Percentiles rank a stretch among this genome's conserved stretches.
These are phyloP conservation scores for Lasiurus cinereus DNA, from an alignment of 2,113 vertebrate species.

Conservation along the genomic window DNA sequence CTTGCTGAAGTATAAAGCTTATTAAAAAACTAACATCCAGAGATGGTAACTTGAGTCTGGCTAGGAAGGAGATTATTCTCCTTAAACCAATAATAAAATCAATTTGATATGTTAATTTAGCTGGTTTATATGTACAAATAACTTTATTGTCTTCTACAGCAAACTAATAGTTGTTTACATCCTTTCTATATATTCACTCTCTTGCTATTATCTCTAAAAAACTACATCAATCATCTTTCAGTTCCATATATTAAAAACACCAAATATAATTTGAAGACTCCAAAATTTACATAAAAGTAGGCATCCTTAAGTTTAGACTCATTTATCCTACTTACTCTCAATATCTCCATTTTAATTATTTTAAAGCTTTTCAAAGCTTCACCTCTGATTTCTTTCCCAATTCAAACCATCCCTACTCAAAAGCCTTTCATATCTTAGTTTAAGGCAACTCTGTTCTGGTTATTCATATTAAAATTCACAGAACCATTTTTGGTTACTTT, in stretches of 20 bases:
- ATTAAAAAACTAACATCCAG: not conserved
- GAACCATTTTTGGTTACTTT: not conserved
- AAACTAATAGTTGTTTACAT: not conserved
- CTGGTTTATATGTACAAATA: not conserved
- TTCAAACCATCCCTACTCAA: not conserved
- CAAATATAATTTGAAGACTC: not conserved
- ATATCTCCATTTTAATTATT: not conserved
- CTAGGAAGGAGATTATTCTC: not conserved
- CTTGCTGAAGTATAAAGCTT: not conserved
- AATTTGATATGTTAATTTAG: not conserved
- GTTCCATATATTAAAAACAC: not conserved
- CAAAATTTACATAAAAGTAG: not conserved
- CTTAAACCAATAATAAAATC: not conserved
- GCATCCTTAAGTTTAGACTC: not conserved
- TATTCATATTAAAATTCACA: not conserved
- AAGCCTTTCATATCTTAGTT: not conserved
- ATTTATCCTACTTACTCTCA: not conserved
- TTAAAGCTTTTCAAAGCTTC: not conserved
- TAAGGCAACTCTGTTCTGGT: not conserved
- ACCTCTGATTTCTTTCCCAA: not conserved
- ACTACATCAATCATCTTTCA: rapidly evolving
- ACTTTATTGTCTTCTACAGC: not conserved
- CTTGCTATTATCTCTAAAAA: not conserved
- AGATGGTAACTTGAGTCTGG: not conserved
- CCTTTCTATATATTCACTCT: not conserved